These are phyloP conservation scores for Yponomeuta cagnagella DNA, from an alignment of 2,888 invertebrate genomes.

Conservation along the genomic window DNA sequence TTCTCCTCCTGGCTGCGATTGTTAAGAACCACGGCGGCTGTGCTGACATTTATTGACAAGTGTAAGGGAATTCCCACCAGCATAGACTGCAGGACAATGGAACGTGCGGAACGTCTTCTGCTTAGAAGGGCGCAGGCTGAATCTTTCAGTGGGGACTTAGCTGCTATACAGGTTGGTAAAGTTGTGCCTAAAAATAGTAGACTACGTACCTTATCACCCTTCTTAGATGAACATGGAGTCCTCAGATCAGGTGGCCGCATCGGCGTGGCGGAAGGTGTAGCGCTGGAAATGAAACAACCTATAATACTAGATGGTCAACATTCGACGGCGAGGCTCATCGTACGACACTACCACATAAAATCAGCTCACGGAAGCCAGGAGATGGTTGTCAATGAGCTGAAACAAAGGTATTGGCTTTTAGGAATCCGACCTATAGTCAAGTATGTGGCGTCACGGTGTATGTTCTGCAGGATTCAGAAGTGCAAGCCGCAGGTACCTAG, in stretches of 20 bases:
- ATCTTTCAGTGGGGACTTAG: neutral
- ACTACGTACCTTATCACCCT: neutral
- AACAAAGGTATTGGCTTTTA: constrained; percentile 26
- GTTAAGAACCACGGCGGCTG: neutral
- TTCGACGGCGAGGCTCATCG: constrained; percentile 17
- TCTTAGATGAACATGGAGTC: constrained; percentile 1
- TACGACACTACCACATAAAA: constrained; percentile 20
- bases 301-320: constrained; percentile 20
- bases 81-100: neutral
- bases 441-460: constrained; percentile 15
- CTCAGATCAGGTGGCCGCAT: constrained; percentile 2
- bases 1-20: constrained; percentile 5
- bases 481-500: constrained; percentile 9
- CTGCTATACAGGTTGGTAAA: neutral
- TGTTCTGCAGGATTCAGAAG: constrained; percentile 17
- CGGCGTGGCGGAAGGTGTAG: neutral
- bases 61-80: too few relatives aligned
- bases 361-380: constrained; percentile 22
- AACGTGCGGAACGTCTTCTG: neutral
- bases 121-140: neutral
- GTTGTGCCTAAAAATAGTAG: neutral
- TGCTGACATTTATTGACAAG: neutral
- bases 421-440: constrained; percentile 21
- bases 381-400: constrained; percentile 24
- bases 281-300: constrained; percentile 4